Evolutionary conservation across 1,140 invertebrate species (phyloP), one percentile per base, ranked within the genome.

Genomic region (Drosophila aff.): DNA sequence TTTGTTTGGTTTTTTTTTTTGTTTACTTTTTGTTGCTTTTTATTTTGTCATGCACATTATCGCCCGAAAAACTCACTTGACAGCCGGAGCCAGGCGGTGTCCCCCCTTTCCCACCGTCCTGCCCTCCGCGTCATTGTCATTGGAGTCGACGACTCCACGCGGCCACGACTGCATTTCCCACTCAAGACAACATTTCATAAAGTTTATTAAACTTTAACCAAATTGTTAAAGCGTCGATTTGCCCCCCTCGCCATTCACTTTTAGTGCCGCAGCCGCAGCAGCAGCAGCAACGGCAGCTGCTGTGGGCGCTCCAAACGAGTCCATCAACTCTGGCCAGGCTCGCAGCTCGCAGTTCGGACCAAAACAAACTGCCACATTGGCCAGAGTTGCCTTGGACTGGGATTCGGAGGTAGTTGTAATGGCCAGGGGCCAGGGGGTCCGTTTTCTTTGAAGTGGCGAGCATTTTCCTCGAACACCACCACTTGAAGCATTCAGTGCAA

Each of bases 141-240:
- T 83, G 57, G 53, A 87, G 83, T 86, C 83, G 79, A 38, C 69
- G 69, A 73, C 69, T 73, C 38, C 38, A 50, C 67, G 79, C 78
- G 64, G 36, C 61, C 44, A 52, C 60, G 59, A 81, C 81, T 90
- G 84, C 84, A 89, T 84, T 89, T 89, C 84, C 84, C 84, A 84
- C 85, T 89, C 85, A 75, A 71, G 85, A 84, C 85, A 84, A 81
- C 81, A 89, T 89, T 89, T 89, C 84, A 89, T 89, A 89, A 89
- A 90, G 84, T 89, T 89, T 89, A 89, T 89, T 89, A 89, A 89
- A 89, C 84, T 89, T 87, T 89, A 89, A 64, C 84, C 84, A 89
- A 89, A 89, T 89, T 89, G 84, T 89, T 89, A 84, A 83, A 76
- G 81, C 84, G 80, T 64, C 84, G 79, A 85, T 75, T 67, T 67